A percentile compares a stretch with the other conserved stretches of the same genome.
phyloP scores from a whole-genome alignment of 2,113 vertebrate species.

The Maccullochella peelii region DNA sequence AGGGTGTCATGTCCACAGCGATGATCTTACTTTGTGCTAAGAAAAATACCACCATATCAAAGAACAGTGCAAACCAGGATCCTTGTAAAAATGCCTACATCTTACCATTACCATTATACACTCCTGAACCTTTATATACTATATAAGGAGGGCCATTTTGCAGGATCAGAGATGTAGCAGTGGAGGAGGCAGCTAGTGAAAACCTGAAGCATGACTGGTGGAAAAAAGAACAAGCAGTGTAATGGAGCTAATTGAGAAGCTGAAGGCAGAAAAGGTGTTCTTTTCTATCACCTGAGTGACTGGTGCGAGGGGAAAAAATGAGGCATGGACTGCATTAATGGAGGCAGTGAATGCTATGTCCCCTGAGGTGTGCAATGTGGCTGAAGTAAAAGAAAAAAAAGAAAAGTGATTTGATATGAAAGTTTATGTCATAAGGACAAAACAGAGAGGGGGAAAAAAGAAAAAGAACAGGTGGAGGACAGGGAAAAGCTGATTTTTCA shows the following conservation, averaged over 20 bases:
- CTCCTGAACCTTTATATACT: background rate
- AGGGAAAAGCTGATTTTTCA: constrained; percentile 50
- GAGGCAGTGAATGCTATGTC: constrained; percentile 21
- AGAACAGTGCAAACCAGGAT: background rate
- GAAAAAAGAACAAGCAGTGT: constrained; percentile 12
- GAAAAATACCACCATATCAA: background rate
- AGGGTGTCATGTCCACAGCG: background rate
- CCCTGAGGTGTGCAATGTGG: constrained; percentile 29
- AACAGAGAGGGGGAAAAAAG: background rate
- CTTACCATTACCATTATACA: background rate
- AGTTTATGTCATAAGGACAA: constrained; percentile 44
- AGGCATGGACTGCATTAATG: constrained; percentile 16
- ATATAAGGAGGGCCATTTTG: background rate
- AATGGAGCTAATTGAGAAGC: constrained; percentile 37
- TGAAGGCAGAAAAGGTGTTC: constrained; percentile 32
- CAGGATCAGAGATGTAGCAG: background rate
- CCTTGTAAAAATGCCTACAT: background rate
- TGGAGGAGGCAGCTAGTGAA: constrained; percentile 1
- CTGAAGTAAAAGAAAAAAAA: background rate
- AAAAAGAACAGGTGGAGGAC: constrained; percentile 46
- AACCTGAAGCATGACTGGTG: constrained; percentile 20
- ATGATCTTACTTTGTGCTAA: background rate
- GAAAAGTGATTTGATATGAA: constrained; percentile 23
- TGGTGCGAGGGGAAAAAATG: background rate
- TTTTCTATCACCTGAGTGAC: constrained; percentile 12